Conservation (phyloP, 2,113 vertebrate genomes). For the Empidonax traillii region DNA sequence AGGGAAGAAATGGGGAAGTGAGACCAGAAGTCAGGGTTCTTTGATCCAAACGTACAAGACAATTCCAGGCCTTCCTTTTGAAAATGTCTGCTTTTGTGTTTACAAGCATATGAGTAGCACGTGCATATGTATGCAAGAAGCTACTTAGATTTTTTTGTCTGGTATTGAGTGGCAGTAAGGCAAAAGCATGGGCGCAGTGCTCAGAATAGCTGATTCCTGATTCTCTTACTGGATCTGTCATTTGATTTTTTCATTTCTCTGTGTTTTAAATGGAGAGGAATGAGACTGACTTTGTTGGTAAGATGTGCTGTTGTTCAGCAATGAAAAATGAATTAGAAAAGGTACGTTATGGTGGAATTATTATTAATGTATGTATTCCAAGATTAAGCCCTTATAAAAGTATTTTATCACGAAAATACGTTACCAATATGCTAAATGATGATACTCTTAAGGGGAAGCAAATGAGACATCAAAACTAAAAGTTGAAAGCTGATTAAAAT, state of each 20-base stretch:
- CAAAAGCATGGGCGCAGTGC: not conserved
- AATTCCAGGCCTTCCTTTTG: not conserved
- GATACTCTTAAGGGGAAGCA: not conserved
- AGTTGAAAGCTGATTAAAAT: conserved; percentile 54
- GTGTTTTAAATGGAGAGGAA: not conserved
- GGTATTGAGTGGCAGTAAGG: not conserved
- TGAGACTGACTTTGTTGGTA: not conserved
- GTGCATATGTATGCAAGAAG: not conserved
- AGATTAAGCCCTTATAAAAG: not conserved
- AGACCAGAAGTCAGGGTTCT: not conserved
- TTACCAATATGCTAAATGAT: not conserved
- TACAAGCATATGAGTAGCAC: not conserved
- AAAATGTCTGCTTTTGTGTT: not conserved
- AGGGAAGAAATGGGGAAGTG: not conserved
- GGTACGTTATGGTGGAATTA: not conserved
- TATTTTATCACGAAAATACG: not conserved
- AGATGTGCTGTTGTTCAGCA: not conserved
- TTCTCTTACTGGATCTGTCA: not conserved
- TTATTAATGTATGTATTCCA: not conserved
- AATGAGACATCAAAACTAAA: conserved; percentile 23
- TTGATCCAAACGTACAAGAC: not conserved
- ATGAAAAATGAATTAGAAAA: not conserved
- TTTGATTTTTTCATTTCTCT: not conserved
- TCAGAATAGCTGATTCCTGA: not conserved
- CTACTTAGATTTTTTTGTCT: not conserved